Evolutionary conservation across 2,888 invertebrate species (phyloP), one percentile per base, ranked within the genome.

Genomic region (Drosophila pseudotakahashii): DNA sequence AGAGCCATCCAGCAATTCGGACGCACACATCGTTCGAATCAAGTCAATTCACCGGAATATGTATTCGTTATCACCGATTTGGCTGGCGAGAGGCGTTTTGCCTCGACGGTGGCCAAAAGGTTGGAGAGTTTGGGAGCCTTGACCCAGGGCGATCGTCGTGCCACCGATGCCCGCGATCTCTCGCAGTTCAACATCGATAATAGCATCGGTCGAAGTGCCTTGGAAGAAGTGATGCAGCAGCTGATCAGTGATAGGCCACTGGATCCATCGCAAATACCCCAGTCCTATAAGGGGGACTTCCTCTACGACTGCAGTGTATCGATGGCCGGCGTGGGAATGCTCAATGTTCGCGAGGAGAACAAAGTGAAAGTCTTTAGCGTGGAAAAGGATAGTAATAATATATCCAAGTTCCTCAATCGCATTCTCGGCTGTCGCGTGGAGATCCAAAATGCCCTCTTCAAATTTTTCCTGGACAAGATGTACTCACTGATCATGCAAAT

Each of bases 181-280:
- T 98, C 98, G 77, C 97, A 98, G 92, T 99, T 99, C 93, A 99
- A 99, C 91, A 98, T 99, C 85, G 99, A 99, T 92, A 99, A 98
- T 91, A 98, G 98, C 92, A 98, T 97, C 91, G 99, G 99, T 30
- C 94, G 98, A 50, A 93, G 96, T 39, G 99, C 99, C 0, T 93
- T 99, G 32, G 99, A 99, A 91, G 95, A 97, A 16, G 97, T 98
- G 47, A 98, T 99, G 97, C 97, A 97, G 90, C 97, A 98, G 1
- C 96, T 99, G 48, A 97, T 98, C 95, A 96, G 97, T 82, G 97
- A 97, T 90, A 89, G 93, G 41, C 96, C 97, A 0, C 93, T 97
- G 76, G 97, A 97, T 97, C 74, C 93, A 95, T 39, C 95, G 96
- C 92, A 95, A 48, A 95, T 97, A 19, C 98, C 98, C 10, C 93